Evolutionary conservation across 2,888 invertebrate genomes (phyloP).

Genomic region (Cordilura impudica): DNA sequence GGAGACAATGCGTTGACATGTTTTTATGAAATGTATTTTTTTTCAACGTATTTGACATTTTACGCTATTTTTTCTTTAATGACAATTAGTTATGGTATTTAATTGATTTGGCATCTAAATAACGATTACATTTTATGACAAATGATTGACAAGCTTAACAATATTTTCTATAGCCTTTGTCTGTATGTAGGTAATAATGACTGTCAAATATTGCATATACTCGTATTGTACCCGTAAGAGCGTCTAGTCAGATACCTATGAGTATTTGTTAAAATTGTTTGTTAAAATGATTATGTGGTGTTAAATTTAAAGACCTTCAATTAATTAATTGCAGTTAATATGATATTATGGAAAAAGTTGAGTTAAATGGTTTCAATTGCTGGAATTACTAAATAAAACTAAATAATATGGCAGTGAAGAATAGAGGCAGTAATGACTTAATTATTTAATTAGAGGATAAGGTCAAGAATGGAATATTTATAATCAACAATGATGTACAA

Average conservation of each 20-base stretch:
- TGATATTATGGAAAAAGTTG: not conserved
- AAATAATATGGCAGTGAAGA: not conserved
- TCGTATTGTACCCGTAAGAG: no score
- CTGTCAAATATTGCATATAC: slow-evolving; percentile 23
- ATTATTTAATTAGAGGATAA: no score
- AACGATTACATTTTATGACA: slow-evolving; percentile 53
- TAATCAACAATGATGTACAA: no score
- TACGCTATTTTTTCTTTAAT: slow-evolving; percentile 26
- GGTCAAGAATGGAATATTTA: no score
- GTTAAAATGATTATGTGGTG: not conserved
- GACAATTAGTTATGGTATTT: slow-evolving; percentile 54
- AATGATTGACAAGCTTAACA: slow-evolving; percentile 51
- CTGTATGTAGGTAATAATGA: slow-evolving; percentile 19
- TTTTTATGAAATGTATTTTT: not conserved
- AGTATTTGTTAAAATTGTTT: not conserved
- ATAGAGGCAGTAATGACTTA: no score
- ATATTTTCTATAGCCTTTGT: not conserved
- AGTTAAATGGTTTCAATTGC: no score
- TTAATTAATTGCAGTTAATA: slow-evolving; percentile 27
- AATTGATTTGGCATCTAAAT: slow-evolving; percentile 51
- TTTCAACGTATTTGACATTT: slow-evolving; percentile 21
- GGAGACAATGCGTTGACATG: slow-evolving; percentile 33
- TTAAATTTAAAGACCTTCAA: slow-evolving; percentile 27
- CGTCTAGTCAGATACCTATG: not conserved
- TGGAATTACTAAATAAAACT: no score